phyloP scores from a whole-genome alignment of 2,888 invertebrate species.

The Lepidocyrtinus sp. region DNA sequence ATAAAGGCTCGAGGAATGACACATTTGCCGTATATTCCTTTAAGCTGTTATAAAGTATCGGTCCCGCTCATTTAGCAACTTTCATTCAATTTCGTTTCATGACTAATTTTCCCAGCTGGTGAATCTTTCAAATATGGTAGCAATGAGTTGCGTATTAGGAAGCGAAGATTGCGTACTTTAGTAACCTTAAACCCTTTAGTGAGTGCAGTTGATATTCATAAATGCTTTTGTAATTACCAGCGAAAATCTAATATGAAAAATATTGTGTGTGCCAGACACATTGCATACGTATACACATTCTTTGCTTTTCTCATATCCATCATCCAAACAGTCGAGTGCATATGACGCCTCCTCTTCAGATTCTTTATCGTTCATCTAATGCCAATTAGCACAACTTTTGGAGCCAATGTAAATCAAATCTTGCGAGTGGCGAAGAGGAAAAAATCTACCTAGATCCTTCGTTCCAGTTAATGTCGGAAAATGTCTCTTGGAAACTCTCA shows the following conservation, averaged over 20 bases:
- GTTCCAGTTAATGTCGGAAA: neutral
- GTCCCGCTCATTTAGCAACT: neutral
- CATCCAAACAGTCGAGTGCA: conserved; percentile 50
- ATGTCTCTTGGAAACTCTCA: conserved; percentile 45
- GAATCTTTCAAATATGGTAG: neutral
- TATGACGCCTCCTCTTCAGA: conserved; percentile 55
- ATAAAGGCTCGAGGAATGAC: too few relatives aligned
- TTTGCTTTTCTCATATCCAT: conserved; percentile 38
- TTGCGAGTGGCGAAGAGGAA: conserved; percentile 31
- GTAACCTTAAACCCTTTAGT: conserved; percentile 11
- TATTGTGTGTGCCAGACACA: neutral
- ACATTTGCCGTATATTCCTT: too few relatives aligned
- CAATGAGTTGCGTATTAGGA: neutral
- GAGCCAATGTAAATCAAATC: conserved; percentile 52
- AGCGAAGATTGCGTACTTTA: neutral
- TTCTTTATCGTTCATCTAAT: conserved; percentile 69
- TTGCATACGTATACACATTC: neutral
- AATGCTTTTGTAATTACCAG: conserved; percentile 1
- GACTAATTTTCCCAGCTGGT: conserved; percentile 10
- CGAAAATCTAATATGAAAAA: neutral
- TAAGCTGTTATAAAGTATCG: too few relatives aligned
- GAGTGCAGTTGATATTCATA: conserved; percentile 7
- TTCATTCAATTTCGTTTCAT: conserved; percentile 5
- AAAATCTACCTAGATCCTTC: conserved; percentile 40
- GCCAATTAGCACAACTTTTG: conserved; percentile 69